Percentiles rank a stretch among this genome's conserved stretches.
These are phyloP conservation scores for Ectemnius continuus DNA, from an alignment of 2,888 invertebrate genomes.

Conservation along the genomic window DNA sequence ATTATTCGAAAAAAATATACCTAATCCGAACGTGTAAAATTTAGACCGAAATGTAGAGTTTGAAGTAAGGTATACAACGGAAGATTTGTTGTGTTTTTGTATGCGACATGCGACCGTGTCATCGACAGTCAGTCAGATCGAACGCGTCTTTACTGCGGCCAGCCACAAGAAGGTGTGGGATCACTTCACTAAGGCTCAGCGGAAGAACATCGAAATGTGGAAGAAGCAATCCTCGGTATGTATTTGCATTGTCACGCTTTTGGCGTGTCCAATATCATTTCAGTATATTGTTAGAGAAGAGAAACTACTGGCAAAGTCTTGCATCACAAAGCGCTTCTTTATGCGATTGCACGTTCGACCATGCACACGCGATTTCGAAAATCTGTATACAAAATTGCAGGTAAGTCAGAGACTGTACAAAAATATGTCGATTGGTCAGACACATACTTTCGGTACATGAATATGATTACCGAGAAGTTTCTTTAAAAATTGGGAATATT, in stretches of 20 bases:
- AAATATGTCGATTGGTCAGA: slow-evolving; percentile 45
- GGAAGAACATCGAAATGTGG: slow-evolving; percentile 99
- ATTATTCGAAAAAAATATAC: neutral
- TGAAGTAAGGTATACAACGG: slow-evolving; percentile 72
- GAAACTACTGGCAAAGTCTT: slow-evolving; percentile 48
- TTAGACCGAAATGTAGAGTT: slow-evolving; percentile 59
- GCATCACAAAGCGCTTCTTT: slow-evolving; percentile 48
- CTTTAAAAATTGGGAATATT: slow-evolving; percentile 29
- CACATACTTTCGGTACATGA: slow-evolving; percentile 48
- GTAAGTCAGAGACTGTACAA: slow-evolving; percentile 48
- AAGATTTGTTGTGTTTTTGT: slow-evolving; percentile 78
- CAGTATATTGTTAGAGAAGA: slow-evolving; percentile 42
- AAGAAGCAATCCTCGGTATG: slow-evolving; percentile 97
- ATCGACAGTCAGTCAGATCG: slow-evolving; percentile 97
- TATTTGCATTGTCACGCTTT: slow-evolving; percentile 64
- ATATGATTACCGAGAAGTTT: slow-evolving; percentile 29
- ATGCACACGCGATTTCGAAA: slow-evolving; percentile 58
- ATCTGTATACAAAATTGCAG: slow-evolving; percentile 50
- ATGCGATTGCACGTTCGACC: slow-evolving; percentile 56
- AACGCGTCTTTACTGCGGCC: slow-evolving; percentile 97
- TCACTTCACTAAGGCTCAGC: slow-evolving; percentile 99
- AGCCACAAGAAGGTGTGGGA: slow-evolving; percentile 99
- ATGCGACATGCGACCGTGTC: slow-evolving; percentile 77
- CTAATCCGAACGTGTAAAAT: slow-evolving; percentile 34
- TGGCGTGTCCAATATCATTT: slow-evolving; percentile 45